Conservation (phyloP, 1,140 invertebrate genomes). For the Trichonephila clavipes region DNA sequence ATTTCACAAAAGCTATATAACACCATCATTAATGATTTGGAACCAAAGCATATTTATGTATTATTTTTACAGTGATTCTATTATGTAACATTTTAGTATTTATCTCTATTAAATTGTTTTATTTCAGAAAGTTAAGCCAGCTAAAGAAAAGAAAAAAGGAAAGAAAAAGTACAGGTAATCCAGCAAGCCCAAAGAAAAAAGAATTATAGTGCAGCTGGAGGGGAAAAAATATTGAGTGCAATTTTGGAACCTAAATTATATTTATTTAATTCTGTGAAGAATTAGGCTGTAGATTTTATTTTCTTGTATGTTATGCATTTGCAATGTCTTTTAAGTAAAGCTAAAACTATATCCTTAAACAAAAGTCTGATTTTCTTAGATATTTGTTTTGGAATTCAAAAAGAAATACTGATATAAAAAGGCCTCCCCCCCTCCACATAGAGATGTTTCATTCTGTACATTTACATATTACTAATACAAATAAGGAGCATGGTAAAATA, state of each 20-base stretch:
- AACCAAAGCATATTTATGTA: too few species aligned
- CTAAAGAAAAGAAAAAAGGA: constrained; percentile 18
- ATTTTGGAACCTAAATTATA: not conserved
- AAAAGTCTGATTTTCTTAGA: too few species aligned
- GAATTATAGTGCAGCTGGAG: not conserved
- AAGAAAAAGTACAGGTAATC: not conserved
- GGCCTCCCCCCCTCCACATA: too few species aligned
- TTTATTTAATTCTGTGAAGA: not conserved
- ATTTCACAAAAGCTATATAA: too few species aligned
- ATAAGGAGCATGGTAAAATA: too few species aligned
- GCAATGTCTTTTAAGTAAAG: not conserved
- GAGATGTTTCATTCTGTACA: too few species aligned
- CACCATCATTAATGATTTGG: too few species aligned
- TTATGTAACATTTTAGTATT: not conserved
- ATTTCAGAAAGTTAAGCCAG: not conserved
- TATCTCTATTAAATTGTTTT: not conserved
- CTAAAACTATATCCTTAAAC: not conserved
- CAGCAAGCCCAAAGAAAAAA: constrained; percentile 22
- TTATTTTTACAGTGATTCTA: too few species aligned
- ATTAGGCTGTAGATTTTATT: not conserved
- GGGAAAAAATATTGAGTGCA: not conserved
- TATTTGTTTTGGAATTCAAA: too few species aligned
- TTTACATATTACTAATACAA: too few species aligned
- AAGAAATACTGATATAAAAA: too few species aligned
- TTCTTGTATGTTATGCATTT: not conserved